A percentile compares a stretch with the other conserved stretches of the same genome.
Evolutionary conservation across 2,888 invertebrate genomes (phyloP).

Genomic region (Chymomyza caudatula): DNA sequence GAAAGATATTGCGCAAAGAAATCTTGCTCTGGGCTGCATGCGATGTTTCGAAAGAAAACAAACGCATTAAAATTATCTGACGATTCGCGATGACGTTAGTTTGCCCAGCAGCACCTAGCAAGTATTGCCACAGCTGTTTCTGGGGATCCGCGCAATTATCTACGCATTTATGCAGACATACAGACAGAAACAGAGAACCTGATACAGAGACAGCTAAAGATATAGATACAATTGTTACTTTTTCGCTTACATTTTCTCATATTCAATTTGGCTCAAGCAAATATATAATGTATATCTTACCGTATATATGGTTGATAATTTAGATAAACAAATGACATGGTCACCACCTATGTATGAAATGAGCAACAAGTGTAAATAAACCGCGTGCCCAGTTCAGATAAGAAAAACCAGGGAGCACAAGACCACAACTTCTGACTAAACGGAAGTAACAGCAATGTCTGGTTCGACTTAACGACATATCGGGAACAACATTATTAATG

Average conservation of each 20-base stretch:
- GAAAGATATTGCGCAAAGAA: background rate
- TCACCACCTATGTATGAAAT: background rate
- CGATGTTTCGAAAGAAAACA: background rate
- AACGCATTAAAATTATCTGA: background rate
- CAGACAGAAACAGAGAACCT: background rate
- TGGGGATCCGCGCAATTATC: background rate
- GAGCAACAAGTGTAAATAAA: background rate
- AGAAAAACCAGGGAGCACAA: constrained; percentile 15
- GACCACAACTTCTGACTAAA: constrained; percentile 20
- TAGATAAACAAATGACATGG: background rate
- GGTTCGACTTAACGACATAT: constrained; percentile 26
- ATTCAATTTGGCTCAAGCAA: background rate
- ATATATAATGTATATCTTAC: background rate
- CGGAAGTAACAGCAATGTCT: constrained; percentile 38
- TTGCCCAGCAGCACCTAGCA: background rate
- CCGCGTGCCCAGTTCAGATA: constrained; percentile 32
- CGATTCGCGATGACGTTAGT: background rate
- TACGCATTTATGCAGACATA: background rate
- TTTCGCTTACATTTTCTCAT: background rate
- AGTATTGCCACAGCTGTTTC: background rate
- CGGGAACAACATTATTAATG: constrained; percentile 22
- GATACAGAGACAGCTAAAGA: background rate
- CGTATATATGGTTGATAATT: background rate
- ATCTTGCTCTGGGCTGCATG: background rate
- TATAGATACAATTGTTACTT: background rate